Percentiles rank a stretch among this genome's conserved stretches.
Evolutionary conservation across 2,888 invertebrate genomes (phyloP).

Genomic region (Idaea biselata): DNA sequence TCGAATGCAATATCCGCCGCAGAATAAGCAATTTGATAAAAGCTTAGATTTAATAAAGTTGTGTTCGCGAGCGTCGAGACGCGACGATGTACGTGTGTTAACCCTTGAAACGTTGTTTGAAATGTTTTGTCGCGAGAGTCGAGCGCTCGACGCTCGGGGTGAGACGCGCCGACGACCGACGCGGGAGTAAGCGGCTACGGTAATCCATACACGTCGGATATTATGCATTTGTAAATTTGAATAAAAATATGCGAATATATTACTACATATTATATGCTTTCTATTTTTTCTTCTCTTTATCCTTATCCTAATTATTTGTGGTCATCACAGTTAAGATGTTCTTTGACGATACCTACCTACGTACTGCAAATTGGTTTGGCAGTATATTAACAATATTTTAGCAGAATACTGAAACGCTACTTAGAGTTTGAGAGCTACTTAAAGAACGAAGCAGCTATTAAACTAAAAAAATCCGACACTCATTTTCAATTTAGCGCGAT

Average conservation of each 20-base stretch:
- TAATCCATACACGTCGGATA: neutral
- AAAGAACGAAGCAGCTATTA: too few relatives aligned
- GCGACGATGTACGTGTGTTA: conserved; percentile 39
- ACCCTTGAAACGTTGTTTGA: conserved; percentile 52
- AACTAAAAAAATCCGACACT: too few relatives aligned
- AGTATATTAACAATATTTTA: too few relatives aligned
- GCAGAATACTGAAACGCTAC: too few relatives aligned
- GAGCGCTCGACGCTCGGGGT: conserved; percentile 48
- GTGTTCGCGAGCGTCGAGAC: conserved; percentile 13
- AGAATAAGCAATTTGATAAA: conserved; percentile 12
- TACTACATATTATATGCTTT: too few relatives aligned
- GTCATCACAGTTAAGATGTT: too few relatives aligned
- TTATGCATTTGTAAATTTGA: neutral
- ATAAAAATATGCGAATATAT: neutral
- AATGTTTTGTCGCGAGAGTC: conserved; percentile 41
- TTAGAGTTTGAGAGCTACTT: too few relatives aligned
- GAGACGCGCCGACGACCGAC: conserved; percentile 26
- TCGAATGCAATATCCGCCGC: conserved; percentile 12
- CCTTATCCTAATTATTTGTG: too few relatives aligned
- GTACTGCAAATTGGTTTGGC: too few relatives aligned
- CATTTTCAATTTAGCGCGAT: too few relatives aligned
- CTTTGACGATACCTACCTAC: too few relatives aligned
- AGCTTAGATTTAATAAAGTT: conserved; percentile 21
- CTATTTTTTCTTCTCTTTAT: too few relatives aligned
- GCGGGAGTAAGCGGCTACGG: conserved; percentile 9